Evolutionary conservation across 2,797 vertebrate species (phyloP), one percentile per base, ranked within the genome.

Genomic region (Paguma larvata): DNA sequence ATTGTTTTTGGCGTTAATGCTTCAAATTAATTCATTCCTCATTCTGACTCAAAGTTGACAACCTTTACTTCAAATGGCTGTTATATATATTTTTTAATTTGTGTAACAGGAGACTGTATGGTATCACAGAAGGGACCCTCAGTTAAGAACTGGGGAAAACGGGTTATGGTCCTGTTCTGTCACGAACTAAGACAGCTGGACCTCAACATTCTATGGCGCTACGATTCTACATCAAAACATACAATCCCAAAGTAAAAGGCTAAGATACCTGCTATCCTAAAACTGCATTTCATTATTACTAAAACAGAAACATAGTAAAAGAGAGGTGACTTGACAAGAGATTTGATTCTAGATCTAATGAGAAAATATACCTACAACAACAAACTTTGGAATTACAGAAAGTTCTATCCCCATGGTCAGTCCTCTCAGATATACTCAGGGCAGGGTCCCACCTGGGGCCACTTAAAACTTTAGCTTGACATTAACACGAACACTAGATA

Each of bases 1-100:
- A 53, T 70, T 51, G 95, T 86, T 91, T 92, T 72, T 82, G 68
- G 82, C 96, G 62, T 85, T 92, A 68, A 80, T 83, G 82, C 89
- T 92, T 88, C 73, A 75, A 95, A 98, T 85, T 85, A 93, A 59
- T 83, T 67, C 68, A 87, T 77, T 83, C 83, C 44, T 96, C 83
- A 93, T 67, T 94, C 78, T 96, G 73, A 97, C 67, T 90, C 85
- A 91, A 93, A 89, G 44, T 91, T 86, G 94, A 72, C 78, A 80
- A 70, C 14, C 72, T 79, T 93, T 63, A 92, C 56, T 80, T 95
- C 78, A 94, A 85, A 86, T 1, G 85, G 48, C 8, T 34, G 46
- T 44, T 59, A 30, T 2, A 11, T 59, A 23, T 16, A 41, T 44
- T 85, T 79, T 89, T 90, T 32, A 72, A 79, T 53, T 0, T 67